Conservation (phyloP, 2,797 vertebrate species). For the Buphagus erythrorhynchus region DNA sequence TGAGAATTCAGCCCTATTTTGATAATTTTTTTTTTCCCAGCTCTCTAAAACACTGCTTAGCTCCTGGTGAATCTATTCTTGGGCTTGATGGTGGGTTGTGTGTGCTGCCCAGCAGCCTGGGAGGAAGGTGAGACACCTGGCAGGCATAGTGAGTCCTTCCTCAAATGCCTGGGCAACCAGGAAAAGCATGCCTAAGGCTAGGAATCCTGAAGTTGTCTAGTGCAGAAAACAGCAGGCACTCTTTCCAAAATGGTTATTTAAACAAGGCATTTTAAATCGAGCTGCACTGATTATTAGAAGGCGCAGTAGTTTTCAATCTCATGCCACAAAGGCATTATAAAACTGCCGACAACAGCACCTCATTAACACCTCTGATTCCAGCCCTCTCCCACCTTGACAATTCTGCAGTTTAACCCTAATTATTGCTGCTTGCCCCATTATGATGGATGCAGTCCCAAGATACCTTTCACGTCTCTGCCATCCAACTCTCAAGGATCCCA, state of each 20-base stretch:
- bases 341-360: not conserved
- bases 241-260: not conserved
- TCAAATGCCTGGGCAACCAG: not conserved
- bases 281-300: slow-evolving; percentile 14
- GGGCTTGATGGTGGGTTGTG: rapidly evolving
- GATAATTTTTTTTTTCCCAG: not conserved
- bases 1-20: not conserved
- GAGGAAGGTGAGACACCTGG: rapidly evolving
- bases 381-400: not conserved
- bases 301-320: not conserved
- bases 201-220: not conserved
- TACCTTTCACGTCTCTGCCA: not conserved
- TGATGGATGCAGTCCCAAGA: not conserved
- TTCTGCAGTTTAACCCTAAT: not conserved
- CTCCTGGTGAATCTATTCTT: not conserved
- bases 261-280: slow-evolving; percentile 6
- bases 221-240: not conserved
- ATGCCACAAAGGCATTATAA: not conserved
- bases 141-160: not conserved
- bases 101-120: not conserved
- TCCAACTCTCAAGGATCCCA: not conserved
- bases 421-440: not conserved
- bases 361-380: not conserved
- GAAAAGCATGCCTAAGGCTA: not conserved
- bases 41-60: not conserved